Base-by-base conservation (phyloP, 2,888 invertebrate species). In the Chloromyia formosa region DNA sequence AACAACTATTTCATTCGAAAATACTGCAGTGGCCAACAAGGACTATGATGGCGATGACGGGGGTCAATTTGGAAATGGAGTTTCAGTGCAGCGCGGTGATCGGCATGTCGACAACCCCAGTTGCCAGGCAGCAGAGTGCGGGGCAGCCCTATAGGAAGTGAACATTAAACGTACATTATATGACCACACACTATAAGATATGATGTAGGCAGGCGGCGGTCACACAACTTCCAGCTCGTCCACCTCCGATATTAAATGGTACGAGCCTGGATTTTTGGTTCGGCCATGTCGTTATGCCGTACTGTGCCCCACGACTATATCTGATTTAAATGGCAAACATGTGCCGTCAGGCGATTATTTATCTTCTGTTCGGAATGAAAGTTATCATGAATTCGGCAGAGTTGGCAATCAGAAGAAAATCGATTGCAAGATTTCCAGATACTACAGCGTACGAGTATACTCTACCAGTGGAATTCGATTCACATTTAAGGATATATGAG, bases 341-440 rank as follows among this genome's bases (percentile, higher is more conserved):
- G 71, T 71, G 71, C 71, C 71, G 71, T 71, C 71, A 71, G 71
- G 71, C 71, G 53, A 71, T 71, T 71, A 71, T 71, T 71, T 71
- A 71, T 71, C 71, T 71, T 56, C 71, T 20, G 71, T 56, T 71
- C 35, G 71, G 56, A 58, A 71, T 56, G 58, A 71, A 71, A 56
- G 56, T 71, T 56, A 56, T 71, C 66, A 56, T 71, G 56, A 54
- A 69, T 69, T 56, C 56, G 56, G 71, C 56, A 56, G 58, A 71
- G 58, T 71, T 71, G 71, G 71, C 71, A 71, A 71, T 71, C 71
- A 71, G 49, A 71, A 58, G 69, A 56, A 71, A 71, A 71, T 71
- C 71, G 71, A 71, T 71, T 56, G 71, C 71, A 40, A 71, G 71
- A 56, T 71, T 66, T 49, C 49, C 66, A 66, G 49, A 45, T 14